Percentiles rank a stretch among this genome's conserved stretches.
Evolutionary conservation across 2,888 invertebrate species (phyloP).

Genomic region (Noctua comes): DNA sequence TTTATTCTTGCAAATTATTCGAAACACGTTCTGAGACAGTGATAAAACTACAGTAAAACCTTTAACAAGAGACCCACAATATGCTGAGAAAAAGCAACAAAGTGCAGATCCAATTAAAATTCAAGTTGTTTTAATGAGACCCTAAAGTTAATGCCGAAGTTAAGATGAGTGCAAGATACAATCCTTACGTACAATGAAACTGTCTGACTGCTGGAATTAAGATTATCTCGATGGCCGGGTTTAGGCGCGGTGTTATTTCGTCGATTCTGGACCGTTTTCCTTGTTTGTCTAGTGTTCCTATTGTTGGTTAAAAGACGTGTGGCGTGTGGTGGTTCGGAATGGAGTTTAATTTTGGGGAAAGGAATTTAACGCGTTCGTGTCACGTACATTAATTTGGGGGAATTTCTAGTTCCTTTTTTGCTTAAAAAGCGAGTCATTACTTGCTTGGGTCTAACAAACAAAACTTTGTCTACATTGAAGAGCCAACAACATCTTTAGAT

Average conservation of each 20-base stretch:
- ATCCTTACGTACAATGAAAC: slow-evolving; percentile 59
- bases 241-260: slow-evolving; percentile 25
- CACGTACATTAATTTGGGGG: slow-evolving; percentile 18
- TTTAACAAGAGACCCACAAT: not conserved
- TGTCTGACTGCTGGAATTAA: slow-evolving; percentile 59
- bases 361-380: slow-evolving; percentile 16
- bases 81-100: not conserved
- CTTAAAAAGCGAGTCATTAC: not conserved
- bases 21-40: not conserved
- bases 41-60: not conserved
- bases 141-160: slow-evolving; percentile 56
- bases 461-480: not conserved
- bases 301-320: slow-evolving; percentile 33
- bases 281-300: slow-evolving; percentile 31
- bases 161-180: slow-evolving; percentile 62
- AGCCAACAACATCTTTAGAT: not conserved
- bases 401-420: not conserved
- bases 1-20: not conserved
- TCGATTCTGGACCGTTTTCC: slow-evolving; percentile 46
- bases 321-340: slow-evolving; percentile 16
- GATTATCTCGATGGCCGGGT: slow-evolving; percentile 59
- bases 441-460: not conserved
- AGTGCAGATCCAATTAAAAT: slow-evolving; percentile 60
- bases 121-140: slow-evolving; percentile 59
- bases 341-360: slow-evolving; percentile 20